Conservation (phyloP, 2,113 vertebrate genomes). For the Hyaena hyaena region DNA sequence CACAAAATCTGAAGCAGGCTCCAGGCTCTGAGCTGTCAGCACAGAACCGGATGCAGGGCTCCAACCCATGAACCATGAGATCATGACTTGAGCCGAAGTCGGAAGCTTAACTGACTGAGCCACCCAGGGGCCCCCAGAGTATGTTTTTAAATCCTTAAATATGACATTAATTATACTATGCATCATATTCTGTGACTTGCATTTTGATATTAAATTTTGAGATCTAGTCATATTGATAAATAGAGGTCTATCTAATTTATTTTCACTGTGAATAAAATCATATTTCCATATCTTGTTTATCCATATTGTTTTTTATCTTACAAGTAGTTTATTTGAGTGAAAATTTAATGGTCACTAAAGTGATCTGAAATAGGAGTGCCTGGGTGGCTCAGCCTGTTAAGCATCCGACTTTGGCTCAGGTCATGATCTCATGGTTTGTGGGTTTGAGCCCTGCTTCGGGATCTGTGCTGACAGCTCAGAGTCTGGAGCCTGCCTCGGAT, state of each 20-base stretch:
- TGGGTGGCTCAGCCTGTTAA: no score
- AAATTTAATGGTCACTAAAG: constrained; percentile 13
- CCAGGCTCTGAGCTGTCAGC: no score
- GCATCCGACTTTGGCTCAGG: no score
- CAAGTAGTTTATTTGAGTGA: constrained; percentile 47
- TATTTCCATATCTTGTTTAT: background rate
- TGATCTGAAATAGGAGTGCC: background rate
- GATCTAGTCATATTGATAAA: background rate
- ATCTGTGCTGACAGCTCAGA: no score
- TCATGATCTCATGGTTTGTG: no score
- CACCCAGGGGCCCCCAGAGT: background rate
- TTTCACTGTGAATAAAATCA: background rate
- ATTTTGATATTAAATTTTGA: background rate
- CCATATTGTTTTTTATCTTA: background rate
- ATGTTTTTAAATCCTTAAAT: background rate
- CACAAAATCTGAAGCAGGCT: no score
- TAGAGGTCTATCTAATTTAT: background rate
- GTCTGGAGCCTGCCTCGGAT: no score
- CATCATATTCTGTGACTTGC: background rate
- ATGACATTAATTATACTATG: background rate
- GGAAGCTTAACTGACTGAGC: no score
- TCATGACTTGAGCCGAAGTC: no score
- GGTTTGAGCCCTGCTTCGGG: no score
- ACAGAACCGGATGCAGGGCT: no score
- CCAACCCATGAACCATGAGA: no score